Evolutionary conservation across 2,113 vertebrate species (phyloP), one percentile per base, ranked within the genome.

Genomic region (Thunnus maccoyii): DNA sequence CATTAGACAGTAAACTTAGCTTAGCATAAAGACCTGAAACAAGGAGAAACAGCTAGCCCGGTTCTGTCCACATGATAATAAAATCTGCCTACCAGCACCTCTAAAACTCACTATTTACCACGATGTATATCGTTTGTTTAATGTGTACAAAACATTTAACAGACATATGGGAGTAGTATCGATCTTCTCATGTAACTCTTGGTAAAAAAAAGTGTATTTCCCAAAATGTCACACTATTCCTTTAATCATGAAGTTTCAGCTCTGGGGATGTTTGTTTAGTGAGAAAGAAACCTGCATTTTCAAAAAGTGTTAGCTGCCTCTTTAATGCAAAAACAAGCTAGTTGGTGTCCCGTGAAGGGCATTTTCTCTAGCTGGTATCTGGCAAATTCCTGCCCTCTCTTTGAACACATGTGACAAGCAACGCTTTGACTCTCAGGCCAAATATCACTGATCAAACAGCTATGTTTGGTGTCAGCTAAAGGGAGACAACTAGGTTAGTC

Each of bases 401-500:
- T 84, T 91, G 88, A 84, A 86, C 78, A 78, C 87, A 78, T 78
- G 79, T 86, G 90, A 90, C 86, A 91, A 82, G 83, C 79, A 82
- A 74, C 17, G 81, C 87, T 90, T 91, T 90, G 86, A 91, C 79
- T 88, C 77, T 30, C 65, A 20, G 25, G 64, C 79, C 85, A 84
- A 91, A 79, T 80, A 86, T 91, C 86, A 68, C 88, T 82, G 88
- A 91, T 92, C 89, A 91, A 91, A 90, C 82, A 83, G 67, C 79
- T 44, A 72, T 82, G 88, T 74, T 90, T 89, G 89, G 85, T 79
- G 86, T 91, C 83, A 73, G 82, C 85, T 79, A 55, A 80, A 74
- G 69, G 55, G 73, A 76, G 74, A 92, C 88, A 92, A 84, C 86
- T 25, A 72, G 64, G 64, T 88, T 86, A 91, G 76, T 91, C 86